Evolutionary conservation across 2,113 vertebrate species (phyloP).

Genomic region (Ivindomyrus marchei): DNA sequence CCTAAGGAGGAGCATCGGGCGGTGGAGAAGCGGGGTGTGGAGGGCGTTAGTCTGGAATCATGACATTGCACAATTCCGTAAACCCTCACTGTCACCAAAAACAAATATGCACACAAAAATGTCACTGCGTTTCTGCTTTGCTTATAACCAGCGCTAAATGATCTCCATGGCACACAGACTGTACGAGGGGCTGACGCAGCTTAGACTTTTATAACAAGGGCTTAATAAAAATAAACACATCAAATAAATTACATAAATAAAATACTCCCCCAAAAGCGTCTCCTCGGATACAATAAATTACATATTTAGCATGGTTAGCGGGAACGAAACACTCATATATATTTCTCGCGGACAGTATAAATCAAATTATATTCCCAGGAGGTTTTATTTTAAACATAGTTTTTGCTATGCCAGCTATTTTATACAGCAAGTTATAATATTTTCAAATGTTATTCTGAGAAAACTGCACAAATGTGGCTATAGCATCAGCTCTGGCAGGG

Average conservation of each 20-base stretch:
- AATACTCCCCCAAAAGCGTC: not conserved
- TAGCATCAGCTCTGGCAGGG: not conserved
- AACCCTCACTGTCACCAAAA: not conserved
- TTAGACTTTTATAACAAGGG: not conserved
- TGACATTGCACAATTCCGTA: conserved; percentile 20
- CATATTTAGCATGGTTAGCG: not conserved
- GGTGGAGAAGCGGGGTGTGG: not conserved
- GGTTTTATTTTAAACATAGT: not conserved
- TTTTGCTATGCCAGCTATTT: not conserved
- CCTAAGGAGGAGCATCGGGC: conserved; percentile 12
- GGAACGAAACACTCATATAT: not conserved
- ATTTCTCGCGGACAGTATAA: not conserved
- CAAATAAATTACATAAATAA: not conserved
- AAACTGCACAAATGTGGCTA: not conserved
- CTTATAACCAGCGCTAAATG: not conserved
- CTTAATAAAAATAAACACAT: not conserved
- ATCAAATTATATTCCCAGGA: not conserved
- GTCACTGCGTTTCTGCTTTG: not conserved
- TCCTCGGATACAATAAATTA: not conserved
- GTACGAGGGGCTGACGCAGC: not conserved
- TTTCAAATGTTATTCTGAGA: not conserved
- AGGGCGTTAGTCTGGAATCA: not conserved
- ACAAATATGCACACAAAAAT: not conserved
- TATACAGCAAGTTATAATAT: not conserved
- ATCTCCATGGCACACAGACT: not conserved